A percentile compares a stretch with the other conserved stretches of the same genome.
Evolutionary conservation across 1,140 invertebrate species (phyloP).

Genomic region (Geopemphigus sp.): DNA sequence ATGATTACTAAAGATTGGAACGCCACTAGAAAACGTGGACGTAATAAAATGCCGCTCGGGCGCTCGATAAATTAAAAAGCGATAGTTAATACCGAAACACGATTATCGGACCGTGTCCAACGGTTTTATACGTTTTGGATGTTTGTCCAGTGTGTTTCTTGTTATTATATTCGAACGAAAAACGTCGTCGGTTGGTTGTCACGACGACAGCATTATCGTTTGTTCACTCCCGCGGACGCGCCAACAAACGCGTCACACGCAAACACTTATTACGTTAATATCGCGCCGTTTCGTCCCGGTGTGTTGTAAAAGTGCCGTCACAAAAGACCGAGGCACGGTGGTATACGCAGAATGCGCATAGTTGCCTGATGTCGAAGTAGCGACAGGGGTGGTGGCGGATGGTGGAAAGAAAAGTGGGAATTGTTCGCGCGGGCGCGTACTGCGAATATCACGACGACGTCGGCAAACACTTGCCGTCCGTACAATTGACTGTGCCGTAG

Average conservation of each 20-base stretch:
- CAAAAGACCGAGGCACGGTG: background rate
- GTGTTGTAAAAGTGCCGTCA: background rate
- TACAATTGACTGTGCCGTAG: background rate
- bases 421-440: background rate
- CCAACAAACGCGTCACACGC: no score
- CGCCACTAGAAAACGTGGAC: no score
- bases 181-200: background rate
- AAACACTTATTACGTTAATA: conserved; percentile 9
- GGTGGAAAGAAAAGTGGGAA: background rate
- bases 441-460: background rate
- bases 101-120: no score
- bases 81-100: no score
- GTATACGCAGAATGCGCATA: no score
- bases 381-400: no score
- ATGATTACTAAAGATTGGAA: no score
- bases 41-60: no score
- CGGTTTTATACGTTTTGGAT: no score
- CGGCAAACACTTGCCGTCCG: background rate
- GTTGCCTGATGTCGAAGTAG: no score
- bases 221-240: background rate
- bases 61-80: no score
- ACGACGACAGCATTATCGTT: background rate
- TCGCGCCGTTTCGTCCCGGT: background rate
- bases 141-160: background rate
- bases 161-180: background rate